Conservation (phyloP, 2,888 invertebrate species). For the Drosophila demipolita region DNA sequence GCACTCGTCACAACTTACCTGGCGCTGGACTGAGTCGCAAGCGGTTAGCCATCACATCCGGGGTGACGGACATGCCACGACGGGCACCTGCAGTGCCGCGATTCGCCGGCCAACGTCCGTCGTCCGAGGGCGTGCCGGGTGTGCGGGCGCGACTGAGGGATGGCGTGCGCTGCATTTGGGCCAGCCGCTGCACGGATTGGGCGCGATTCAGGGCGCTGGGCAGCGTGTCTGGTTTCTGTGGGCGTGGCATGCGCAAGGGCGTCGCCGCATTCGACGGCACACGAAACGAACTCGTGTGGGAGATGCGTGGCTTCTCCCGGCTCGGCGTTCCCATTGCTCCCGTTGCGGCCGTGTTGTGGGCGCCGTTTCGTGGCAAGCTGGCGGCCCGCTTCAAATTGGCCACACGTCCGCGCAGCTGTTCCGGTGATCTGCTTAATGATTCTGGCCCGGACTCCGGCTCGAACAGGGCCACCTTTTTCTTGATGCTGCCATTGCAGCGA, state of each 20-base stretch:
- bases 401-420: conserved; percentile 83
- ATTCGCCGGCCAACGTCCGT: conserved; percentile 89
- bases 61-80: conserved; percentile 82
- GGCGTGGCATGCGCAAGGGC: conserved; percentile 78
- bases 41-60: conserved; percentile 80
- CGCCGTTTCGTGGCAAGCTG: conserved; percentile 82
- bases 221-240: conserved; percentile 85
- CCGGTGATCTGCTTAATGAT: conserved; percentile 41
- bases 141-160: conserved; percentile 88
- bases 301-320: conserved; percentile 49
- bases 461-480: conserved; percentile 87
- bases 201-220: conserved; percentile 86
- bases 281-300: conserved; percentile 85
- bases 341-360: conserved; percentile 76
- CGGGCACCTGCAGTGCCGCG: conserved; percentile 63
- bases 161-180: conserved; percentile 84
- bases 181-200: conserved; percentile 80
- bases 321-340: conserved; percentile 85
- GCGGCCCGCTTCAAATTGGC: conserved; percentile 86
- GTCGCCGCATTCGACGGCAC: conserved; percentile 74
- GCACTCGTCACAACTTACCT: conserved; percentile 23
- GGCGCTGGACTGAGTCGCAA: conserved; percentile 75
- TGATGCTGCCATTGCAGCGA: conserved; percentile 82
- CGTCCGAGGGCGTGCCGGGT: conserved; percentile 88
- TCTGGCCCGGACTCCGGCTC: conserved; percentile 83